Conservation (phyloP, 2,888 invertebrate species). For the Drosophila buzzatii region DNA sequence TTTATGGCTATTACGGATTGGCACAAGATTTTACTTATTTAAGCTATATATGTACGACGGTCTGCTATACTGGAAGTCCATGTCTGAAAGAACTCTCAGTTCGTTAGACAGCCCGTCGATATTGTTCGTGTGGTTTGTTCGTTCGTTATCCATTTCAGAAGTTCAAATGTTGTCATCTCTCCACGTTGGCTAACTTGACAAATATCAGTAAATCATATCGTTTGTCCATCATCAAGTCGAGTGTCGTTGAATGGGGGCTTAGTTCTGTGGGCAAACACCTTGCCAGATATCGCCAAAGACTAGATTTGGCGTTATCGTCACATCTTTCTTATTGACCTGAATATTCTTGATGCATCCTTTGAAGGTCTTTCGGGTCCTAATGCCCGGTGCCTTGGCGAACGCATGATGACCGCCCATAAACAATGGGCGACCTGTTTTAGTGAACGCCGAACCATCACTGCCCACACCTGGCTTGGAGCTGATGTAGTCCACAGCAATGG, state of each 20-base stretch:
- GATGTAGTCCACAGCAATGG: slow-evolving; percentile 93
- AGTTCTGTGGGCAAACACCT: slow-evolving; percentile 93
- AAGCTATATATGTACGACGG: slow-evolving; percentile 56
- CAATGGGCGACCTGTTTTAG: slow-evolving; percentile 93
- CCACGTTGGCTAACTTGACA: slow-evolving; percentile 1
- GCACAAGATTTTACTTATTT: slow-evolving; percentile 49
- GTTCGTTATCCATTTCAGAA: slow-evolving; percentile 62
- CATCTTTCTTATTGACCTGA: slow-evolving; percentile 87
- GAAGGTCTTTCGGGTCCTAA: slow-evolving; percentile 90
- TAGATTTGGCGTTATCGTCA: slow-evolving; percentile 87
- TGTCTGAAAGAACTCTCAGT: slow-evolving; percentile 8
- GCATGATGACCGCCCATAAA: slow-evolving; percentile 95
- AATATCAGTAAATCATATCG: slow-evolving; percentile 14
- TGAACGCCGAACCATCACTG: slow-evolving; percentile 87
- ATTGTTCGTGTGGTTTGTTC: slow-evolving; percentile 67
- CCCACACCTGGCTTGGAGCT: slow-evolving; percentile 91
- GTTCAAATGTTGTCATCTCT: slow-evolving; percentile 33
- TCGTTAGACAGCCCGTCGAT: slow-evolving; percentile 35
- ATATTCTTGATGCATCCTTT: slow-evolving; percentile 93
- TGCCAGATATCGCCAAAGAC: slow-evolving; percentile 91
- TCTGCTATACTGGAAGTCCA: slow-evolving; percentile 17
- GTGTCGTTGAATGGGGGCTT: slow-evolving; percentile 58
- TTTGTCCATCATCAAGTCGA: slow-evolving; percentile 23
- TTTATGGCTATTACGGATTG: slow-evolving; percentile 48
- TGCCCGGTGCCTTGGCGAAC: slow-evolving; percentile 87